These are phyloP conservation scores for Caprella mutica DNA, from an alignment of 2,888 invertebrate species.

Conservation along the genomic window DNA sequence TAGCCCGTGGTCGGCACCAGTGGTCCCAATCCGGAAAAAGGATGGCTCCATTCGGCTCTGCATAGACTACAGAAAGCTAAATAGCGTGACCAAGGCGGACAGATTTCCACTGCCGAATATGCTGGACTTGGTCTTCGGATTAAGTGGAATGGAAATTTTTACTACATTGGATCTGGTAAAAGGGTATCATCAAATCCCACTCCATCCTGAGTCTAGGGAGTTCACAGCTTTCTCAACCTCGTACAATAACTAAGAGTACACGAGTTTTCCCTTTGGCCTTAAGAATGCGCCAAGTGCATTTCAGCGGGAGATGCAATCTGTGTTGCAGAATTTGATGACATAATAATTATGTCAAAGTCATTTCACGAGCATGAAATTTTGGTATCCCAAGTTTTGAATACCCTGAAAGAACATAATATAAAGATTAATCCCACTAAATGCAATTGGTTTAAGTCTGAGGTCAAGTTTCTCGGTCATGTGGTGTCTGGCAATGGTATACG, in stretches of 20 bases:
- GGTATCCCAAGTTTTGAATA: neutral
- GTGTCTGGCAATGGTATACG: neutral
- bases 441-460: neutral
- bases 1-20: too few relatives aligned
- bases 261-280: neutral
- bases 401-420: neutral
- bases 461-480: neutral
- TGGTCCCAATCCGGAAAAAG: neutral
- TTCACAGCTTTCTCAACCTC: neutral
- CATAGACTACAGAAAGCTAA: neutral
- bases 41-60: neutral
- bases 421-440: neutral
- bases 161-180: constrained; percentile 1
- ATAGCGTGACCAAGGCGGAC: neutral
- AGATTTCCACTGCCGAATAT: neutral
- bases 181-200: neutral
- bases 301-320: neutral
- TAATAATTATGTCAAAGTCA: neutral
- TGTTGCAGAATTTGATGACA: neutral
- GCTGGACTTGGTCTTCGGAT: constrained; percentile 1
- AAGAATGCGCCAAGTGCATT: constrained; percentile 1
- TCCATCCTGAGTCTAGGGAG: neutral
- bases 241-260: neutral
- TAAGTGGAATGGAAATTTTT: constrained; percentile 1
- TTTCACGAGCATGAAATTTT: neutral